Conservation (phyloP, 2,113 vertebrate genomes). For the Orycteropus afer region DNA sequence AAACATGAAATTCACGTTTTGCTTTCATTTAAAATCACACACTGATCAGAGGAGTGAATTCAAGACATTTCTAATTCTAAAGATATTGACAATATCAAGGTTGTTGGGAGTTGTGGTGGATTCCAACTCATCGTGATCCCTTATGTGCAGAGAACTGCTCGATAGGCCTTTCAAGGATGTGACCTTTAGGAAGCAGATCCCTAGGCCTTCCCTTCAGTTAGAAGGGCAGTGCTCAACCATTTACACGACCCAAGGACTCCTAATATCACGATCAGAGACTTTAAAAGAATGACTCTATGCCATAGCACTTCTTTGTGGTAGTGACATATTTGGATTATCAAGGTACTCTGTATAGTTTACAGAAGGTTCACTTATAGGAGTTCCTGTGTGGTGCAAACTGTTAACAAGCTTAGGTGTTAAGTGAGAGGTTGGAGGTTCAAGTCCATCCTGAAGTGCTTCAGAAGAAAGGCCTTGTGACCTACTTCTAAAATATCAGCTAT, state of each 20-base stretch:
- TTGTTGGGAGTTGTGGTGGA: background rate
- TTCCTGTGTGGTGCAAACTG: background rate
- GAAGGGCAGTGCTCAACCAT: background rate
- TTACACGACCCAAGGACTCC: background rate
- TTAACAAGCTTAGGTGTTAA: background rate
- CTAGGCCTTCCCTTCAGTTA: background rate
- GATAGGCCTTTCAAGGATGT: background rate
- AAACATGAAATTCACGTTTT: conserved; percentile 33
- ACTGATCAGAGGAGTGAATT: background rate
- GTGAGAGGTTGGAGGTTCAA: background rate
- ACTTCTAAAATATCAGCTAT: no score
- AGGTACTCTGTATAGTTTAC: conserved; percentile 12
- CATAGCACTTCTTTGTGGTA: background rate
- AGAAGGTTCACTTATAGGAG: background rate
- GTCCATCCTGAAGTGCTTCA: background rate
- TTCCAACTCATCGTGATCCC: background rate
- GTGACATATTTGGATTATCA: background rate
- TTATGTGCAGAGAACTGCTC: background rate
- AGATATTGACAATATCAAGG: background rate
- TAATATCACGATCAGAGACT: background rate
- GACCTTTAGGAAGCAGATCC: background rate
- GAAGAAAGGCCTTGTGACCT: background rate
- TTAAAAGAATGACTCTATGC: conserved; percentile 34
- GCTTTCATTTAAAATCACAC: conserved; percentile 26
- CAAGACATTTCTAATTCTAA: background rate